These are phyloP conservation scores for Ischnura elegans DNA, from an alignment of 2,888 invertebrate species.

Conservation along the genomic window DNA sequence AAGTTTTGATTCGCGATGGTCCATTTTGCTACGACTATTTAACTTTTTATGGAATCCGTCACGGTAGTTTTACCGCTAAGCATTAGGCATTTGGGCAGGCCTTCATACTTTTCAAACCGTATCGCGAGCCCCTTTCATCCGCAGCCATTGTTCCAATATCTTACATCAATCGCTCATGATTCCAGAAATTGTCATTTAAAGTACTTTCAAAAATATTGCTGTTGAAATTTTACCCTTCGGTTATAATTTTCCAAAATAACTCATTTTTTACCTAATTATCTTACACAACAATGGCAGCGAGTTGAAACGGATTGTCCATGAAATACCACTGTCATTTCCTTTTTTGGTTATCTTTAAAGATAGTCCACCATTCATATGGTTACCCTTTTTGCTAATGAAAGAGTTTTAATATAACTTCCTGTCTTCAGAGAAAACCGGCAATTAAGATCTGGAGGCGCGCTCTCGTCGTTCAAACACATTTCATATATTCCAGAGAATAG, in stretches of 20 bases:
- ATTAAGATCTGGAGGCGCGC: too few species aligned
- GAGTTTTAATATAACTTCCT: neutral
- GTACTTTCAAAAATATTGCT: neutral
- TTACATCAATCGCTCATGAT: neutral
- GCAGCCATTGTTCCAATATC: neutral
- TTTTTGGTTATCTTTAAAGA: neutral
- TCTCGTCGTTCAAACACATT: too few species aligned
- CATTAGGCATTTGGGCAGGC: neutral
- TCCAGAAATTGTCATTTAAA: neutral
- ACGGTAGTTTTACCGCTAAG: neutral
- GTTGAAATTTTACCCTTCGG: neutral
- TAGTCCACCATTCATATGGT: neutral
- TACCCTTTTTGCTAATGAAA: neutral
- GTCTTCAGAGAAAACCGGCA: too few species aligned
- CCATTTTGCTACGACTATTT: too few species aligned
- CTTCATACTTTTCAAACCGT: too few species aligned
- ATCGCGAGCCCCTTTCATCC: too few species aligned
- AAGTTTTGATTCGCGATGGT: too few species aligned
- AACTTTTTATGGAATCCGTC: neutral
- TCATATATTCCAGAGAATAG: too few species aligned
- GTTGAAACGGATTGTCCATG: neutral
- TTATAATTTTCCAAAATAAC: neutral
- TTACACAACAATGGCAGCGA: neutral
- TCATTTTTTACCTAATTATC: neutral
- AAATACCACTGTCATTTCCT: neutral